Evolutionary conservation across 1,140 invertebrate genomes (phyloP), one percentile per base, ranked within the genome.

Genomic region (Pristionchus pacificus): DNA sequence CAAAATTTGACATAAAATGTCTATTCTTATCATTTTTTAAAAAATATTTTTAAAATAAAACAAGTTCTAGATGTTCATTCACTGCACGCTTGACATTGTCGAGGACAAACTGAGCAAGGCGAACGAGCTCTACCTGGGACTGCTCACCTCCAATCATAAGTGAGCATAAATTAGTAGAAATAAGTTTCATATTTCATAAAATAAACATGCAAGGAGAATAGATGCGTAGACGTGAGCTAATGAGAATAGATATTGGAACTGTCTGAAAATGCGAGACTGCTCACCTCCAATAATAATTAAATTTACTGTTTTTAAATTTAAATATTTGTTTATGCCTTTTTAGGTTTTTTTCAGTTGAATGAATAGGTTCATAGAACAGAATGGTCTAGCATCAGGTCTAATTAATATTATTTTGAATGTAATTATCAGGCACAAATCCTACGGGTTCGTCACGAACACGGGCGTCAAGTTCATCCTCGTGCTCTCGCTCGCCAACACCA

Each of bases 371-470:
- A n/a, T n/a, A n/a, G n/a, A n/a, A n/a, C n/a, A n/a, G n/a, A n/a
- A n/a, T n/a, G n/a, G n/a, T n/a, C n/a, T n/a, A n/a, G n/a, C n/a
- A n/a, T n/a, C n/a, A n/a, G n/a, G n/a, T n/a, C n/a, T n/a, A n/a
- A n/a, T 1, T 13, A 68, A 70, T 24, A 24, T 31, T 65, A 64
- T 14, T 10, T 1, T 2, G n/a, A 19, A 13, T n/a, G 24, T 49
- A 3, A 30, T 2, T 19, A 60, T 70, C 73, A 13, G 27, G 60
- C 77, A 80, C 68, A 59, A 82, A 78, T 84, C 79, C 15, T 84
- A 72, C 60, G 80, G 81, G 14, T 84, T 76, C 55, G 31, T 84
- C 28, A 84, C 80, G 38, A 82, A 82, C 64, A 82, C 77, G 19
- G 72, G 76, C 1, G 70, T 79, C 1, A 82, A 78, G 59, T 78